Evolutionary conservation across 2,113 vertebrate species (phyloP).

Genomic region (Axis porcinus): DNA sequence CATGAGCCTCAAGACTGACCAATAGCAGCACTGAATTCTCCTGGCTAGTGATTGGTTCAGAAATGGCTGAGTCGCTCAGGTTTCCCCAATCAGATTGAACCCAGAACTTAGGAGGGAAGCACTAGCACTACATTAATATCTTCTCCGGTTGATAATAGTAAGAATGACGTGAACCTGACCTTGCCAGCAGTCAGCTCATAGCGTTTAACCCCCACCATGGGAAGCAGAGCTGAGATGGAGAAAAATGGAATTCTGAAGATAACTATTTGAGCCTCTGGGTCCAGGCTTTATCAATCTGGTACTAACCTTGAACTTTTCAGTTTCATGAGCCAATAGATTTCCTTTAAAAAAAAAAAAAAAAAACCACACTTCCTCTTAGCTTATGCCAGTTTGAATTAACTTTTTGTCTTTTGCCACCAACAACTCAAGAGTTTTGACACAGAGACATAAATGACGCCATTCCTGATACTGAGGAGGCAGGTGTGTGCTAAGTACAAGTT

Average conservation of each 20-base stretch:
- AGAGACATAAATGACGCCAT: neutral
- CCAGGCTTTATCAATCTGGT: neutral
- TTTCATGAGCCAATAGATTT: neutral
- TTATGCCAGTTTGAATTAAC: neutral
- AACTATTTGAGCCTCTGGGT: neutral
- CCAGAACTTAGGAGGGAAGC: neutral
- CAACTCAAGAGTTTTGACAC: neutral
- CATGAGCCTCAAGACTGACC: neutral
- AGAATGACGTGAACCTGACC: neutral
- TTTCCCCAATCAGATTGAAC: slow-evolving; percentile 6
- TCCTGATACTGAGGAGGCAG: neutral
- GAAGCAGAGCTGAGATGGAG: neutral
- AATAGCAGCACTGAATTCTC: neutral
- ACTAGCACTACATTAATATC: neutral
- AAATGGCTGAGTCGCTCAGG: neutral
- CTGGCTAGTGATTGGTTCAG: neutral
- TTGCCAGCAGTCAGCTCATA: neutral
- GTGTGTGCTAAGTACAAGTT: neutral
- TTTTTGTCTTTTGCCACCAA: neutral
- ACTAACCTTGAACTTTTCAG: neutral
- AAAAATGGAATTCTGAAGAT: neutral
- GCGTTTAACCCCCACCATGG: neutral
- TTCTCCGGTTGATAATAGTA: neutral
- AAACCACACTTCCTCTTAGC: neutral
- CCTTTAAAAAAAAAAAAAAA: neutral